Evolutionary conservation across 1,140 invertebrate genomes (phyloP).

Genomic region (Adoxophyes honmai): DNA sequence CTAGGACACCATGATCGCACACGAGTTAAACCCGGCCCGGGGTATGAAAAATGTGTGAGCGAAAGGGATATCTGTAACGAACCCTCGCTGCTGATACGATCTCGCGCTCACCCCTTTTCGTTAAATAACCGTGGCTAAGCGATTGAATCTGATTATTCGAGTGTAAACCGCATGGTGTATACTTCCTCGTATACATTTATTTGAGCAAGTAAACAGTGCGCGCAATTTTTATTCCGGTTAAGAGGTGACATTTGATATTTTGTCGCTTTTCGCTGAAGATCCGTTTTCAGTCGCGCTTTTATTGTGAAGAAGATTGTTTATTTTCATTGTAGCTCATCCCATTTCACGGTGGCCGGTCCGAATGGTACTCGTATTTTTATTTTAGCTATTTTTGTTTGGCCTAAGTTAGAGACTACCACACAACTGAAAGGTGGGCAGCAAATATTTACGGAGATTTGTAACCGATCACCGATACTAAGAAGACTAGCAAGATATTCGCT

Average conservation of each 20-base stretch:
- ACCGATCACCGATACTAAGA: no score
- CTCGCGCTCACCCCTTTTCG: background rate
- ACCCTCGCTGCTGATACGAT: background rate
- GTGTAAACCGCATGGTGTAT: no score
- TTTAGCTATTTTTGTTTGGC: background rate
- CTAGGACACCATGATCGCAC: slow-evolving; percentile 34
- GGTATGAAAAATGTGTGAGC: background rate
- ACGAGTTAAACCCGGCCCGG: slow-evolving; percentile 25
- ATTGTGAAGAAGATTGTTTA: slow-evolving; percentile 9
- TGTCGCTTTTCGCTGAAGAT: no score
- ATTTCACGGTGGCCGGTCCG: background rate
- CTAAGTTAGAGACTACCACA: background rate
- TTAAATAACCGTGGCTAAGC: background rate
- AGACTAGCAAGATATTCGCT: no score
- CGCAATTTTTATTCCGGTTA: no score
- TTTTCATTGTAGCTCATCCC: slow-evolving; percentile 1
- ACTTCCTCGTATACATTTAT: no score
- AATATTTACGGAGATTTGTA: no score
- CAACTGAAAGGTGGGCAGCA: no score
- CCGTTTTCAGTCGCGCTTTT: no score
- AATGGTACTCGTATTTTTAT: background rate
- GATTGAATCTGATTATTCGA: background rate
- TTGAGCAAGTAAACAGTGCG: no score
- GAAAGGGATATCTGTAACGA: background rate
- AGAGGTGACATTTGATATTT: no score